Evolutionary conservation across 2,797 vertebrate species (phyloP).

Genomic region (Jordanella pulchra): DNA sequence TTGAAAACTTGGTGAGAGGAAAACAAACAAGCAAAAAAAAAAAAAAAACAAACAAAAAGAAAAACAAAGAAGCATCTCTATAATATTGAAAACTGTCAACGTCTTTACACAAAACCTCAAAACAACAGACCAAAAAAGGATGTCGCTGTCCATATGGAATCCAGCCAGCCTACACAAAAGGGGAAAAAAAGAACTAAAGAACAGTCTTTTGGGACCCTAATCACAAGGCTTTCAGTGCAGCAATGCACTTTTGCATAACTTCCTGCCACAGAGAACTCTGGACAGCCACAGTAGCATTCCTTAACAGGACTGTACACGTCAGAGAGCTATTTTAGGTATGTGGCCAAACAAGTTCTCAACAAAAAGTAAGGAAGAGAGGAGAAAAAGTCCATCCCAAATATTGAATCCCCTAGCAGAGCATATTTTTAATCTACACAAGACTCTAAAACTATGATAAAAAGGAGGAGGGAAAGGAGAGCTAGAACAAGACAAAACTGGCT

Average conservation of each 20-base stretch:
- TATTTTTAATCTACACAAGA: constrained; percentile 64
- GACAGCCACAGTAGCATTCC: constrained; percentile 85
- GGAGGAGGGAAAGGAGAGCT: constrained; percentile 36
- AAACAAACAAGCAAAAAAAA: constrained; percentile 1
- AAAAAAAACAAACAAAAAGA: constrained; percentile 20
- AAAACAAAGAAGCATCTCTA: constrained; percentile 16
- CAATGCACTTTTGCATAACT: constrained; percentile 80
- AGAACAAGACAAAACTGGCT: constrained; percentile 23
- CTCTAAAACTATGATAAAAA: constrained; percentile 47
- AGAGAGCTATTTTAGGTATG: constrained; percentile 89
- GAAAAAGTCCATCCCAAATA: constrained; percentile 60
- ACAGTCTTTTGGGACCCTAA: constrained; percentile 75
- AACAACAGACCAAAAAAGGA: constrained; percentile 32
- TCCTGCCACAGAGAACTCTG: constrained; percentile 79
- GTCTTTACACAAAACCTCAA: constrained; percentile 31
- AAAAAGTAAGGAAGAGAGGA: constrained; percentile 70
- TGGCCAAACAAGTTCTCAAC: constrained; percentile 84
- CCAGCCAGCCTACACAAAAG: constrained; percentile 45
- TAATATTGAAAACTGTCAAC: constrained; percentile 9
- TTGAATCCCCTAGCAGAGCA: constrained; percentile 65
- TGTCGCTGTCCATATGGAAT: constrained; percentile 55
- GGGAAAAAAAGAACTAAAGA: constrained; percentile 42
- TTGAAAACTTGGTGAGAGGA: constrained; percentile 33
- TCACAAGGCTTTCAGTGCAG: constrained; percentile 76
- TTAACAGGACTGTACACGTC: constrained; percentile 85